Percentiles rank a stretch among this genome's conserved stretches.
phyloP scores from a whole-genome alignment of 2,797 vertebrate species.

The Acropternis orthonyx region DNA sequence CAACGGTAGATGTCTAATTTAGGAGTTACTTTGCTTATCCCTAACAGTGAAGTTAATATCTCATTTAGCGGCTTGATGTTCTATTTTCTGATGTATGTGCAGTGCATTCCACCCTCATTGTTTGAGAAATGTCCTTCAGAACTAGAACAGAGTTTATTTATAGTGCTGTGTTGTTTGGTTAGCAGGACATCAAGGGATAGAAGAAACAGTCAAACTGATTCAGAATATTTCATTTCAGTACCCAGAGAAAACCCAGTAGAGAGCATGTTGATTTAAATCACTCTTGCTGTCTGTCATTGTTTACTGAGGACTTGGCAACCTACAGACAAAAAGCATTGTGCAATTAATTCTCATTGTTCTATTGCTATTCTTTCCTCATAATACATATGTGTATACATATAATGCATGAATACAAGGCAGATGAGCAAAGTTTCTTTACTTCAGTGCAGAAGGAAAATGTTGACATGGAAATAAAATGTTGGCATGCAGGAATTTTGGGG shows the following conservation, averaged over 20 bases:
- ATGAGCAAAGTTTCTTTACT: neutral
- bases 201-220: neutral
- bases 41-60: neutral
- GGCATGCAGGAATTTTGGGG: neutral
- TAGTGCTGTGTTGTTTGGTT: neutral
- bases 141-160: slow-evolving; percentile 11
- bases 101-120: slow-evolving; percentile 10
- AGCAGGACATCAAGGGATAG: neutral
- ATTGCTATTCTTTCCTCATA: neutral
- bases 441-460: neutral
- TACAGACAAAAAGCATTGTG: neutral
- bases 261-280: neutral
- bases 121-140: slow-evolving; percentile 31
- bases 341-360: neutral
- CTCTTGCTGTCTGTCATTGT: neutral
- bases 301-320: neutral
- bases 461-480: neutral
- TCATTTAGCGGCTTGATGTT: neutral
- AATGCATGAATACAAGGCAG: neutral
- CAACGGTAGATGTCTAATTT: neutral
- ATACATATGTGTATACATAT: neutral
- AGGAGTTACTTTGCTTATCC: neutral
- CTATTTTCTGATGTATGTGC: neutral
- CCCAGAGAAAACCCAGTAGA: neutral
- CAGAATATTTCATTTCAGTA: slow-evolving; percentile 1